phyloP scores from a whole-genome alignment of 2,888 invertebrate genomes.

The Falcaria lacertinaria region DNA sequence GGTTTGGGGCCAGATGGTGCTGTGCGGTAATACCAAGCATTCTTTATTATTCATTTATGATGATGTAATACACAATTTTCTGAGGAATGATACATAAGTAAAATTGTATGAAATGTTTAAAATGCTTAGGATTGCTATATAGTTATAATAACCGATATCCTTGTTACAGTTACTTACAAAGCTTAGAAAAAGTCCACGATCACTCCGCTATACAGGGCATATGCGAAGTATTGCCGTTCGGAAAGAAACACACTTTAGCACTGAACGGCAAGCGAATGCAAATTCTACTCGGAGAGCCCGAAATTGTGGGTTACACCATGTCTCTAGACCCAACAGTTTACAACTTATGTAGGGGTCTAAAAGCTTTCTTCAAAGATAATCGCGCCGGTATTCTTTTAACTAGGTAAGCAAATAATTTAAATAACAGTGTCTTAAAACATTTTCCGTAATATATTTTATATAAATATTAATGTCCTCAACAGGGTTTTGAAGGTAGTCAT shows the following conservation, averaged over 20 bases:
- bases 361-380: slow-evolving; percentile 76
- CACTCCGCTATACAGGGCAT: slow-evolving; percentile 70
- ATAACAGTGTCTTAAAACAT: neutral
- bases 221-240: slow-evolving; percentile 67
- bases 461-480: slow-evolving; percentile 9
- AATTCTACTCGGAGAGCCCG: slow-evolving; percentile 62
- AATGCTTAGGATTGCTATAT: too few species aligned
- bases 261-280: slow-evolving; percentile 67
- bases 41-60: too few species aligned
- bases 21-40: too few species aligned
- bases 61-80: too few species aligned
- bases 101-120: too few species aligned
- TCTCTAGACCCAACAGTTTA: slow-evolving; percentile 65
- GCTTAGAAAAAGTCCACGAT: slow-evolving; percentile 65
- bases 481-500: slow-evolving; percentile 73
- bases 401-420: slow-evolving; percentile 36
- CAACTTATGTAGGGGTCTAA: slow-evolving; percentile 75
- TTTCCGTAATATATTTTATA: neutral
- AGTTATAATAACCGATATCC: too few species aligned
- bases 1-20: too few species aligned
- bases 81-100: too few species aligned
- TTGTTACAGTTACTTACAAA: slow-evolving; percentile 55
- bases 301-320: slow-evolving; percentile 72
- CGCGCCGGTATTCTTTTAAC: slow-evolving; percentile 72
- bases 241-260: slow-evolving; percentile 60